These are phyloP conservation scores for Epizoanthus scotinus DNA, from an alignment of 92 coral and sea anemone genomes.

Conservation along the genomic window DNA sequence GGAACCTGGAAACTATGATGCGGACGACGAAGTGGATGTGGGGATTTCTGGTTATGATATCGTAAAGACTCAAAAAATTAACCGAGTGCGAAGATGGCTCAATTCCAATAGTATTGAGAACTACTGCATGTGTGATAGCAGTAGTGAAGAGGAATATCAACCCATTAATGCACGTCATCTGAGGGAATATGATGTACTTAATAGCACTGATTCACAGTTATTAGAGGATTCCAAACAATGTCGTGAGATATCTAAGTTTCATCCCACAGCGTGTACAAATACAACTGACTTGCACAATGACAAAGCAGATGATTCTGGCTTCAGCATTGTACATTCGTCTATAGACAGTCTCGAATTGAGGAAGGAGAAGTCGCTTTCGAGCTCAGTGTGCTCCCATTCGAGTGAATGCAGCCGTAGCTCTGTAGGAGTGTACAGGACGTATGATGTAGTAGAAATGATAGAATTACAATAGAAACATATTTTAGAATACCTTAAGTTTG, in stretches of 20 bases:
- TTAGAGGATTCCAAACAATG: not conserved
- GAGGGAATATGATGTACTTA: constrained; percentile 23
- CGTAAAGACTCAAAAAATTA: constrained; percentile 53
- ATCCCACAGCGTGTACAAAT: not conserved
- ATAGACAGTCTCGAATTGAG: constrained; percentile 73
- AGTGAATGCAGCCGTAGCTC: constrained; percentile 52
- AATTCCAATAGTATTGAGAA: constrained; percentile 37
- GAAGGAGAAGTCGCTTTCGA: not conserved
- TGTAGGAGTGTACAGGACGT: constrained; percentile 71
- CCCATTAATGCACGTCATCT: constrained; percentile 7
- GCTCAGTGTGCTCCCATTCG: not conserved
- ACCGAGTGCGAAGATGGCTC: constrained; percentile 74
- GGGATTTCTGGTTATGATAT: constrained; percentile 67
- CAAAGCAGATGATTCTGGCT: constrained; percentile 57
- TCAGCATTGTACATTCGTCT: constrained; percentile 79
- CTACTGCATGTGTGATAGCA: constrained; percentile 31
- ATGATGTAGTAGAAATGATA: constrained; percentile 84
- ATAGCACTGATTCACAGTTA: constrained; percentile 18
- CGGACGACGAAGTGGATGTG: constrained; percentile 72
- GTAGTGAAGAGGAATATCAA: constrained; percentile 19
- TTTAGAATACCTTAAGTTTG: too few species aligned
- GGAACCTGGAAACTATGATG: constrained; percentile 66
- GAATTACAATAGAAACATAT: constrained; percentile 40
- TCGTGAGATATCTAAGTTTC: not conserved
- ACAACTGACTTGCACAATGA: constrained; percentile 1